Evolutionary conservation across 2,888 invertebrate genomes (phyloP).

Genomic region (Celastrina argiolus): DNA sequence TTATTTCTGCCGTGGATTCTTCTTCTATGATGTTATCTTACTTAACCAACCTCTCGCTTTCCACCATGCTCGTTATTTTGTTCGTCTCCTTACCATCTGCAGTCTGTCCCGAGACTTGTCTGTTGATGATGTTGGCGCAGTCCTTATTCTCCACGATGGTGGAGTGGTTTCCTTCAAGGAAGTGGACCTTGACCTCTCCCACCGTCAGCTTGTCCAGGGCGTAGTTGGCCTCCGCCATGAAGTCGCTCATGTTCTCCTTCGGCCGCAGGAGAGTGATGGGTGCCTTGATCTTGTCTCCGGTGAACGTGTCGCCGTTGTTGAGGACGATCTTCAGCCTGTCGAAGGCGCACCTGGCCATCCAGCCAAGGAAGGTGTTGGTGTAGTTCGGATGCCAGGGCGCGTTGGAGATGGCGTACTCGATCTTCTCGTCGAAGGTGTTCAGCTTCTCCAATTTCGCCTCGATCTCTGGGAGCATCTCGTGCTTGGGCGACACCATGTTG

Average conservation of each 20-base stretch:
- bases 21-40: neutral
- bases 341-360: slow-evolving; percentile 50
- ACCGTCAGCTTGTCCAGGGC: slow-evolving; percentile 79
- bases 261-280: slow-evolving; percentile 81
- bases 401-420: slow-evolving; percentile 63
- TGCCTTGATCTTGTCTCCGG: slow-evolving; percentile 69
- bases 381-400: slow-evolving; percentile 60
- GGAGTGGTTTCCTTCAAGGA: slow-evolving; percentile 84
- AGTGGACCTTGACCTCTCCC: slow-evolving; percentile 76
- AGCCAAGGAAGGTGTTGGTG: slow-evolving; percentile 48
- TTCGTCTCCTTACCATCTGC: slow-evolving; percentile 44
- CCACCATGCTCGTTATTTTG: slow-evolving; percentile 59
- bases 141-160: slow-evolving; percentile 82
- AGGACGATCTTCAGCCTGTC: slow-evolving; percentile 76
- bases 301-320: slow-evolving; percentile 60
- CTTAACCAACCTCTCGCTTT: slow-evolving; percentile 51
- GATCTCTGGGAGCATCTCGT: slow-evolving; percentile 53
- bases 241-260: slow-evolving; percentile 70
- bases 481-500: slow-evolving; percentile 65
- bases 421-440: slow-evolving; percentile 76
- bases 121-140: slow-evolving; percentile 72
- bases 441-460: slow-evolving; percentile 68
- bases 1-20: neutral
- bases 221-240: slow-evolving; percentile 80
- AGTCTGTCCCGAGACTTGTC: slow-evolving; percentile 42